Conservation (phyloP, 1,140 invertebrate genomes). For the Pissodes strobi region DNA sequence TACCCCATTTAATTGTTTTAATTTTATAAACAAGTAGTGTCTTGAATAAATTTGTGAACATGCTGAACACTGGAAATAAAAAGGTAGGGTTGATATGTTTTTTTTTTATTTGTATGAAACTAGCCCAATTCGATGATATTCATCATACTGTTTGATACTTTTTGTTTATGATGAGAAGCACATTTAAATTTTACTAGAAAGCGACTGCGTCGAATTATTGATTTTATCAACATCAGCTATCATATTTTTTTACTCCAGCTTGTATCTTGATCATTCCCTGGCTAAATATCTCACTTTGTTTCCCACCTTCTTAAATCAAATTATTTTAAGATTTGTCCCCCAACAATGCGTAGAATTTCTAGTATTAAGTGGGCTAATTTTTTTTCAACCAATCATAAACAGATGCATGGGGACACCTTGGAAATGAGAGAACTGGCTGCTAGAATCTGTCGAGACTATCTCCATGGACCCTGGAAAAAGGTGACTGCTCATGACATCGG, state of each 20-base stretch:
- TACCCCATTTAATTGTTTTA: too few species aligned
- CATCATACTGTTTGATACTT: too few species aligned
- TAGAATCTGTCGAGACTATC: conserved; percentile 83
- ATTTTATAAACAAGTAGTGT: too few species aligned
- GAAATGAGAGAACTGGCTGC: conserved; percentile 83
- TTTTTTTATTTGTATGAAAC: background rate
- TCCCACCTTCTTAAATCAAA: too few species aligned
- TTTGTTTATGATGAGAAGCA: too few species aligned
- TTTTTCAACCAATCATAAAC: conserved; percentile 38
- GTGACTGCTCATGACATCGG: conserved; percentile 74
- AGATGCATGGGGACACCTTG: conserved; percentile 62
- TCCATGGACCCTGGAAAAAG: conserved; percentile 84
- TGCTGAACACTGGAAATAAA: conserved; percentile 29
- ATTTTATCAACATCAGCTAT: too few species aligned
- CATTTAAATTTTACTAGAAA: background rate
- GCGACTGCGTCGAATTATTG: background rate
- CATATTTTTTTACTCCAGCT: background rate
- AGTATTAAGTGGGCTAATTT: conserved; percentile 35
- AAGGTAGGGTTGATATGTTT: too few species aligned
- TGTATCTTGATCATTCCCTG: too few species aligned
- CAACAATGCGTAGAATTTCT: conserved; percentile 24
- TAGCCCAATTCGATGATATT: too few species aligned
- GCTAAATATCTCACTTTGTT: too few species aligned
- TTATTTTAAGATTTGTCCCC: too few species aligned
- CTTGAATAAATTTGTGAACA: background rate